phyloP scores from a whole-genome alignment of 2,888 invertebrate species.

The Anarsia innoxiella region DNA sequence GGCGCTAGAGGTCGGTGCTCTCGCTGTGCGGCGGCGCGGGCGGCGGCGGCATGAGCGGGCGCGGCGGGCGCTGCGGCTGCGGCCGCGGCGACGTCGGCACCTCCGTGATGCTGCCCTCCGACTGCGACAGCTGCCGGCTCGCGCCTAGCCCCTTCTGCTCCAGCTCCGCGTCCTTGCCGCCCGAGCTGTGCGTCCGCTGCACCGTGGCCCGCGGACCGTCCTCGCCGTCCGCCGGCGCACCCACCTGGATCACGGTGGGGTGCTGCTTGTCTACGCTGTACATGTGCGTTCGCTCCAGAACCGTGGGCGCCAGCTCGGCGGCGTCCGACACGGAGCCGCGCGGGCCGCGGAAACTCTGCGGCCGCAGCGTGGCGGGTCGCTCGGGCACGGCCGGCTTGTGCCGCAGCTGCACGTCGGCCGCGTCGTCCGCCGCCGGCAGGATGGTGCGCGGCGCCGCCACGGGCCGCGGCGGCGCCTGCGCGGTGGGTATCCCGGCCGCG shows the following conservation, averaged over 20 bases:
- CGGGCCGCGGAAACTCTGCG: conserved; percentile 69
- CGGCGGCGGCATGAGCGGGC: conserved; percentile 42
- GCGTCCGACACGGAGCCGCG: conserved; percentile 42
- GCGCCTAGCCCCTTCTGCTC: conserved; percentile 57
- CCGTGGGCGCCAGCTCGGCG: conserved; percentile 46
- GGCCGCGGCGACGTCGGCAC: conserved; percentile 49
- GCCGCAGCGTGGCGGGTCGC: conserved; percentile 81
- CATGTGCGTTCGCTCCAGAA: conserved; percentile 80
- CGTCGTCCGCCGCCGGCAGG: conserved; percentile 30
- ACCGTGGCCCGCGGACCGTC: conserved; percentile 49
- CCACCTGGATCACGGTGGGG: conserved; percentile 79
- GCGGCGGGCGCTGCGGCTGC: conserved; percentile 36
- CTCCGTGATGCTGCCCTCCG: conserved; percentile 77
- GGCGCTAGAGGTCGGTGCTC: conserved; percentile 44
- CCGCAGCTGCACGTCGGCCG: conserved; percentile 68
- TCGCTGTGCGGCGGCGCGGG: conserved; percentile 47
- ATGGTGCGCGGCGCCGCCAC: conserved; percentile 65
- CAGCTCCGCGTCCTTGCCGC: conserved; percentile 58
- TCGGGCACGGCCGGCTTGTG: conserved; percentile 89
- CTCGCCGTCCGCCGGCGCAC: conserved; percentile 28
- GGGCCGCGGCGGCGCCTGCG: conserved; percentile 71
- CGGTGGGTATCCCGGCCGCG: conserved; percentile 50
- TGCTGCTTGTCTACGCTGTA: conserved; percentile 85
- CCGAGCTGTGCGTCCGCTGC: conserved; percentile 65
- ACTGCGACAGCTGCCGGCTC: conserved; percentile 70